phyloP scores from a whole-genome alignment of 2,888 invertebrate species.

The Agrotis ipsilon region DNA sequence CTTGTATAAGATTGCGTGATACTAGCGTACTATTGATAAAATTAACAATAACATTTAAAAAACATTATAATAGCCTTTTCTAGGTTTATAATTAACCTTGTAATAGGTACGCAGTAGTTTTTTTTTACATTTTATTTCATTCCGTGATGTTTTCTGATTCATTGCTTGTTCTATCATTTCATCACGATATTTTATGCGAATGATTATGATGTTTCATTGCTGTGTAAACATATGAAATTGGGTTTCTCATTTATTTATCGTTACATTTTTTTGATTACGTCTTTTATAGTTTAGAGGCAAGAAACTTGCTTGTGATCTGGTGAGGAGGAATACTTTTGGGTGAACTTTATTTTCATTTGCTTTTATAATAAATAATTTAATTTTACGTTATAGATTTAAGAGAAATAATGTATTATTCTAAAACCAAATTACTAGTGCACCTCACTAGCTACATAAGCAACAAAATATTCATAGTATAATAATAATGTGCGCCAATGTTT shows the following conservation, averaged over 20 bases:
- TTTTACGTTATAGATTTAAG: too few relatives aligned
- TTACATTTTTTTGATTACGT: too few relatives aligned
- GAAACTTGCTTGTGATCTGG: too few relatives aligned
- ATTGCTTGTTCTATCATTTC: slow-evolving; percentile 22
- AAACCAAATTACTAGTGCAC: not conserved
- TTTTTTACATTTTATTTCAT: slow-evolving; percentile 37
- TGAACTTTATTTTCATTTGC: too few relatives aligned
- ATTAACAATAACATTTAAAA: slow-evolving; percentile 52
- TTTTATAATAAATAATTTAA: too few relatives aligned
- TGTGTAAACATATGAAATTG: slow-evolving; percentile 11
- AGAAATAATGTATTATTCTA: not conserved
- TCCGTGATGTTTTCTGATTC: slow-evolving; percentile 28
- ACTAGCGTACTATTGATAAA: slow-evolving; percentile 45
- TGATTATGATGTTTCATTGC: slow-evolving; percentile 7
- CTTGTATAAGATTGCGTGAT: slow-evolving; percentile 56
- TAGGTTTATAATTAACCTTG: slow-evolving; percentile 38
- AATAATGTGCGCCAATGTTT: slow-evolving; percentile 62
- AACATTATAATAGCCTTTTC: slow-evolving; percentile 47
- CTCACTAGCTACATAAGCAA: slow-evolving; percentile 5
- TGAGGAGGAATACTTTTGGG: too few relatives aligned
- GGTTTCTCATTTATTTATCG: not conserved
- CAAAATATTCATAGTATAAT: slow-evolving; percentile 31
- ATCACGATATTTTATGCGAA: slow-evolving; percentile 3
- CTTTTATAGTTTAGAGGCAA: too few relatives aligned
- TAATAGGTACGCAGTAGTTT: slow-evolving; percentile 6